Evolutionary conservation across 2,888 invertebrate species (phyloP), one percentile per base, ranked within the genome.

Genomic region (Pammene aurita): DNA sequence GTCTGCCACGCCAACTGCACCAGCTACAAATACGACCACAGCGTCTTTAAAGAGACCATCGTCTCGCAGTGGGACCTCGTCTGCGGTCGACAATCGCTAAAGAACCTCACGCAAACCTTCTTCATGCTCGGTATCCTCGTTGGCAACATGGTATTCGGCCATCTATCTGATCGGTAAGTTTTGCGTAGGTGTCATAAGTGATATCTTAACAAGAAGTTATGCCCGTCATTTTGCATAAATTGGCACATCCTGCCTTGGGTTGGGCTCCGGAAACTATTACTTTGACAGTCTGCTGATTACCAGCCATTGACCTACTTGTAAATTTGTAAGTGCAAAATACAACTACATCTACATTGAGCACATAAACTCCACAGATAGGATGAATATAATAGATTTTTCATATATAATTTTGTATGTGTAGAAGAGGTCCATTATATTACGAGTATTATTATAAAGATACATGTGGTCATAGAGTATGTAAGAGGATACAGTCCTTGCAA

Each of bases 121-220:
- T 95, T 96, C 73, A 96, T 96, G 96, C 87, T 95, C 55, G 96
- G 96, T 6, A 95, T 96, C 71, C 93, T 96, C 71, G 89, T 95
- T 60, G 96, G 96, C 58, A 96, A 95, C 78, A 94, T 96, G 85
- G 77, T 94, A 63, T 96, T 96, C 81, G 96, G 96, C 69, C 93
- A 95, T 83, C 87, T 95, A 26, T 94, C 96, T n/a, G 96, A 96
- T 89, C 95, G 94, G 96, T 96, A 70, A 76, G 89, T 50, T 56
- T 35, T 13, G 56, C 54, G 57, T 44, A 26, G 61, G 62, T 7
- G 16, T 60, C 14, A 58, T 38, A 61, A 16, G 38, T 18, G 41
- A 34, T 42, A 57, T 57, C 48, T 67, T 42, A 44, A 66, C 66
- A 58, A 62, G 71, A 66, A 71, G 57, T 72, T 72, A 72, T 72